These are phyloP conservation scores for Scortum barcoo DNA, from an alignment of 2,113 vertebrate species.

Conservation along the genomic window DNA sequence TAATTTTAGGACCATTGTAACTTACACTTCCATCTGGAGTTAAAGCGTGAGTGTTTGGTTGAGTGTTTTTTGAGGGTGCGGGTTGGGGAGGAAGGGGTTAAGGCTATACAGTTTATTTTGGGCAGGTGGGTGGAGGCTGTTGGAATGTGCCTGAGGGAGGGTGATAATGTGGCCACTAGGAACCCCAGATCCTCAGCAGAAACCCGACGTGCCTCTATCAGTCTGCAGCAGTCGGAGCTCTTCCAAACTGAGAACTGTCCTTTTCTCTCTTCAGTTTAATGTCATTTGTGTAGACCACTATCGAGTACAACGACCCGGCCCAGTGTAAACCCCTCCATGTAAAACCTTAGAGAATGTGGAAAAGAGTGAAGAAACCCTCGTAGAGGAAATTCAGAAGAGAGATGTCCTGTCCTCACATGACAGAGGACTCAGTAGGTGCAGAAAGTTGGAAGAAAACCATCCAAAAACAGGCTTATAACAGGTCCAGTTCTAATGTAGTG, in stretches of 20 bases:
- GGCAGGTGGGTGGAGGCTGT: conserved; percentile 85
- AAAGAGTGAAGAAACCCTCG: not conserved
- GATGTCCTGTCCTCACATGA: not conserved
- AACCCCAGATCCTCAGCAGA: conserved; percentile 76
- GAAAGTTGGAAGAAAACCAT: not conserved
- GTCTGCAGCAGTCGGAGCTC: conserved; percentile 66
- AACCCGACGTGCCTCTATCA: conserved; percentile 74
- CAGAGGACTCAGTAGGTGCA: not conserved
- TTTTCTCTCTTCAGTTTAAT: not conserved
- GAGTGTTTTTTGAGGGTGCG: conserved; percentile 13
- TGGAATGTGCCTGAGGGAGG: conserved; percentile 86
- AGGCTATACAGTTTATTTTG: conserved; percentile 83
- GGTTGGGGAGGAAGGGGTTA: conserved; percentile 77
- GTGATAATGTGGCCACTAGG: conserved; percentile 84
- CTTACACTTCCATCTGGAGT: not conserved
- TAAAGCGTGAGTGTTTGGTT: not conserved
- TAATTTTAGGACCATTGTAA: not conserved
- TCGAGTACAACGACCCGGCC: not conserved
- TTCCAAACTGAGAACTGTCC: conserved; percentile 68
- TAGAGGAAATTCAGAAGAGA: not conserved
- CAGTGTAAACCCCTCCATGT: not conserved
- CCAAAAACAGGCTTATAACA: not conserved
- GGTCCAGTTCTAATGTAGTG: not conserved
- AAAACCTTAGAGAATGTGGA: not conserved
- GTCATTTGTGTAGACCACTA: not conserved